Conservation (phyloP, 2,113 vertebrate genomes). For the Salvator merianae region DNA sequence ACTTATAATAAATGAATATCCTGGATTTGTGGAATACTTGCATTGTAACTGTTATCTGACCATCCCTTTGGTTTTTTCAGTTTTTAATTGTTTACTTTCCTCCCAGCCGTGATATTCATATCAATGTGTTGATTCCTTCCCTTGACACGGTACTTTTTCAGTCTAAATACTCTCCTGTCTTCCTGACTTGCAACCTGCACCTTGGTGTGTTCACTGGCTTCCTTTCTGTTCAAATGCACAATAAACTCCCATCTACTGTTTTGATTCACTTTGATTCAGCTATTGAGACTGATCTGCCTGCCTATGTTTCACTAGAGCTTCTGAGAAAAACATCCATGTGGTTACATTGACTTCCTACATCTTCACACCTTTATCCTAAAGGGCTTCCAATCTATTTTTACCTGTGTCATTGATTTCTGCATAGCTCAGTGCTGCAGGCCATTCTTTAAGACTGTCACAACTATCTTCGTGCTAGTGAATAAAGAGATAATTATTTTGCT, state of each 20-base stretch:
- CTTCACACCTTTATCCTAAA: constrained; percentile 35
- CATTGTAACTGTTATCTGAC: background rate
- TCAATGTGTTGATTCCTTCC: background rate
- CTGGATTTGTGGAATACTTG: background rate
- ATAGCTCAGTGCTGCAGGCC: constrained; percentile 34
- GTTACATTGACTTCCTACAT: background rate
- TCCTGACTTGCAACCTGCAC: background rate
- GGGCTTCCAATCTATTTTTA: constrained; percentile 52
- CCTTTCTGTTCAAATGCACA: background rate
- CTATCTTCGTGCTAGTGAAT: constrained; percentile 29
- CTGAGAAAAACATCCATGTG: constrained; percentile 39
- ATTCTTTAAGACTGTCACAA: constrained; percentile 49
- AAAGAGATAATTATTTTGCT: constrained; percentile 27
- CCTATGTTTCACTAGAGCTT: constrained; percentile 10
- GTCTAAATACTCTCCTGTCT: background rate
- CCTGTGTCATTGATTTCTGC: constrained; percentile 43
- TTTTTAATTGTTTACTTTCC: background rate
- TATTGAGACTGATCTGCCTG: background rate
- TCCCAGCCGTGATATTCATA: background rate
- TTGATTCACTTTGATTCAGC: background rate
- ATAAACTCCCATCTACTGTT: background rate
- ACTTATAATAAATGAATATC: background rate
- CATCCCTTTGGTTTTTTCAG: background rate
- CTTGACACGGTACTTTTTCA: background rate
- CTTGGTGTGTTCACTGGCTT: background rate